These are phyloP conservation scores for Drosophila fuyamai DNA, from an alignment of 1,140 invertebrate genomes.

Conservation along the genomic window DNA sequence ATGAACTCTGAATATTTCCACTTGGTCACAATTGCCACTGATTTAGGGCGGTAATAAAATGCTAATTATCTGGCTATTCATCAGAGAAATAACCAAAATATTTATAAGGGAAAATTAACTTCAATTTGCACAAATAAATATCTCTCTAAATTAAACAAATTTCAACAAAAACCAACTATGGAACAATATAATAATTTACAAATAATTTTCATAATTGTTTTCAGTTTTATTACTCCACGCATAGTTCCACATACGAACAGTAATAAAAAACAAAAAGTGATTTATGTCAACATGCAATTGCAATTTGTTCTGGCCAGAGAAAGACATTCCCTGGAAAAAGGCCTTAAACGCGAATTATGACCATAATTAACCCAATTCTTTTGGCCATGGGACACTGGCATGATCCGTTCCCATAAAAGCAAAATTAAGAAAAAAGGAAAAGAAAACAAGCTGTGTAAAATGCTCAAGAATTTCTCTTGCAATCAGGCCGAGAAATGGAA, in stretches of 20 bases:
- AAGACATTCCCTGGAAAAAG: constrained; percentile 55
- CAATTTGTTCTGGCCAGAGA: constrained; percentile 57
- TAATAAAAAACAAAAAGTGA: constrained; percentile 41
- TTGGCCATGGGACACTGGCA: constrained; percentile 56
- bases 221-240: constrained; percentile 25
- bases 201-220: constrained; percentile 67
- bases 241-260: constrained; percentile 22
- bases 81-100: constrained; percentile 34
- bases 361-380: constrained; percentile 76
- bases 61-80: constrained; percentile 60
- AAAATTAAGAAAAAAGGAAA: constrained; percentile 39
- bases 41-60: constrained; percentile 18
- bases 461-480: constrained; percentile 63
- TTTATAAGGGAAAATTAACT: constrained; percentile 41
- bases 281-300: constrained; percentile 72
- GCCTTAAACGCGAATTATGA: constrained; percentile 76
- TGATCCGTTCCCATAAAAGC: constrained; percentile 52
- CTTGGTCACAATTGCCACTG: constrained; percentile 14
- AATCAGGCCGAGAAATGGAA: constrained; percentile 34
- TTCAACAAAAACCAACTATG: constrained; percentile 36
- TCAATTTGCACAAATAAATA: constrained; percentile 68
- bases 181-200: constrained; percentile 38
- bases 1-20: constrained; percentile 18
- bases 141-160: constrained; percentile 58
- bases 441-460: constrained; percentile 39